Conservation (phyloP, 92 coral and sea anemone species). For the Porites lobata region DNA sequence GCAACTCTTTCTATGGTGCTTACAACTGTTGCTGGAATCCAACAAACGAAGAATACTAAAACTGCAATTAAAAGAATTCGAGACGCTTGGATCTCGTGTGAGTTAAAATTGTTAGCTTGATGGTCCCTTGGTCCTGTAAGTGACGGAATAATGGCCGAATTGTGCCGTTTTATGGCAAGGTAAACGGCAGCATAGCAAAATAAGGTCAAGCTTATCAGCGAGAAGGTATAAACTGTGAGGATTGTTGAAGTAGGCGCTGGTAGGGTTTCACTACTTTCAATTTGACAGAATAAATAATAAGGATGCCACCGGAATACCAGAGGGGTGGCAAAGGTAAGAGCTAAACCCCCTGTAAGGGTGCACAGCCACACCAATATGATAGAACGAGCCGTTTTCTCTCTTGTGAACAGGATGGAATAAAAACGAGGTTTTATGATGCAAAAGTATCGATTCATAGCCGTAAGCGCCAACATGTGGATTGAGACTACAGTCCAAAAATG, state of each 20-base stretch:
- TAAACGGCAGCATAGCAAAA: slow-evolving; percentile 17
- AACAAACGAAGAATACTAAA: not conserved
- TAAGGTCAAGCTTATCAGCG: not conserved
- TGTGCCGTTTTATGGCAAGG: slow-evolving; percentile 9
- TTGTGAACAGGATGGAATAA: not conserved
- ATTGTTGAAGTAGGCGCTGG: not conserved
- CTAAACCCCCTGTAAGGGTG: not conserved
- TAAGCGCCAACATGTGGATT: not conserved
- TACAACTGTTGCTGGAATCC: slow-evolving; percentile 5
- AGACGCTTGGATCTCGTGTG: slow-evolving; percentile 29
- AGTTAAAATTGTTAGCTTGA: not conserved
- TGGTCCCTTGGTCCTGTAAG: not conserved
- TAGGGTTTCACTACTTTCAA: not conserved
- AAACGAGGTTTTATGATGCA: slow-evolving; percentile 3
- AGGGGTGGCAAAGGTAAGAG: not conserved
- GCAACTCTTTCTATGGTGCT: not conserved
- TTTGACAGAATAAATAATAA: too few relatives aligned
- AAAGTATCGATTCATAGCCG: not conserved
- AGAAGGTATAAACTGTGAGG: not conserved
- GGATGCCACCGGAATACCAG: not conserved
- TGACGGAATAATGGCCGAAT: not conserved
- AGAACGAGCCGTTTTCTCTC: not conserved
- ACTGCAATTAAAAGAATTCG: slow-evolving; percentile 13
- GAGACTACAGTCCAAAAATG: not conserved
- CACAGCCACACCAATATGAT: not conserved